Base-by-base conservation (phyloP, 2,888 invertebrate genomes). In the Apamea sordens region DNA sequence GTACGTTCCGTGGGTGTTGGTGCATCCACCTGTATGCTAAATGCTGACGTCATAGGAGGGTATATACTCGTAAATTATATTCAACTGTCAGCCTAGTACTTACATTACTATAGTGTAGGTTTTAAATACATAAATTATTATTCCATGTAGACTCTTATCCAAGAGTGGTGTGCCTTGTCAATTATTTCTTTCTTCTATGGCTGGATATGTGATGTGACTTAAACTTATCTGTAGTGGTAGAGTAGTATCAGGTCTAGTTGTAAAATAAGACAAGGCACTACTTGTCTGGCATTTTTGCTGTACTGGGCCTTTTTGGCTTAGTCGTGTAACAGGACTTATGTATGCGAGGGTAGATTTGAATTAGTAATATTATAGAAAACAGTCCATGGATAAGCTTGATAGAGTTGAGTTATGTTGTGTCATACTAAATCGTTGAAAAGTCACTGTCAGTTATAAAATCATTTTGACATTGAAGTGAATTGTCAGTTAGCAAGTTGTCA, bases 1-100 rank as follows among this genome's bases (percentile, higher is more conserved):
- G 21, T 61, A 47, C 53, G n/a, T 53, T 28, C 59, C 32, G 67
- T 79, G 61, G 59, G 70, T 83, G 71, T 68, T 67, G n/a, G 47
- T 2, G 7, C 7, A 56, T 81, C 65, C 59, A 80, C 73, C 71
- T 56, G 77, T 41, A 63, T 77, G 28, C 15, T 36, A 47, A 76
- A 71, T 53, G 24, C 36, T 68, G 77, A 77, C 77, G 44, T 67
- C 82, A 67, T 44, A 8, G 15, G 10, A 41, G 0, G 11, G 41
- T 63, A 50, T 21, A 41, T 28, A 41, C 63, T 6, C 36, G 36
- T n/a, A 32, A 64, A 53, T 36, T 53, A 53, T 36, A 69, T 50
- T 15, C 32, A 56, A 36, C 8, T 65, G 72, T 74, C 32, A 32
- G 10, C 8, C 50, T 74, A 64, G 53, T 32, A 32, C 75, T 75